Conservation (phyloP, 2,888 invertebrate genomes). For the Caenorhabditis sp. region DNA sequence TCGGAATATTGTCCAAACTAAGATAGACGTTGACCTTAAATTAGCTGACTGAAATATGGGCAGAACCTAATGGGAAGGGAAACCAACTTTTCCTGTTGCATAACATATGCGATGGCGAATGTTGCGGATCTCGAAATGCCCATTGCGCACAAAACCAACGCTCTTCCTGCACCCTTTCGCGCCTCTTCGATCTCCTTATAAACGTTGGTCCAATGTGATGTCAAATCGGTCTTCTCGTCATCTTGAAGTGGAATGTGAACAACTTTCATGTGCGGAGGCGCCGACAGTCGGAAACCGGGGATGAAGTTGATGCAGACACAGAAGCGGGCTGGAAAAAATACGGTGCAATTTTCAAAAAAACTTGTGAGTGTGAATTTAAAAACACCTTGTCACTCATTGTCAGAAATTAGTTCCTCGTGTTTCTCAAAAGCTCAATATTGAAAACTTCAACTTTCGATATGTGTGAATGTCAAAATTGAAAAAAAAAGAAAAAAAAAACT, state of each 20-base stretch:
- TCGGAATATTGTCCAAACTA: too few species aligned
- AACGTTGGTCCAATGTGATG: slow-evolving; percentile 54
- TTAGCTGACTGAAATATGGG: too few species aligned
- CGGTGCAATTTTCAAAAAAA: too few species aligned
- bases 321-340: slow-evolving; percentile 53
- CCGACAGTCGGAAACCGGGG: slow-evolving; percentile 55
- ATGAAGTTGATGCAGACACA: slow-evolving; percentile 58
- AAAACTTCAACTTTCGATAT: too few species aligned
- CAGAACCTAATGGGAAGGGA: too few species aligned
- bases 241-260: slow-evolving; percentile 58
- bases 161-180: slow-evolving; percentile 51
- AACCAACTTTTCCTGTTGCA: slow-evolving; percentile 53
- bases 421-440: too few species aligned
- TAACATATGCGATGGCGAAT: slow-evolving; percentile 60
- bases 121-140: slow-evolving; percentile 62
- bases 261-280: slow-evolving; percentile 52
- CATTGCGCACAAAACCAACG: slow-evolving; percentile 61
- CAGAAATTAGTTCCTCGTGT: too few species aligned
- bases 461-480: too few species aligned
- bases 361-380: neutral
- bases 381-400: too few species aligned
- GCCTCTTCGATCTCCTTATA: slow-evolving; percentile 60
- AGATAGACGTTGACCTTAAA: too few species aligned
- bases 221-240: slow-evolving; percentile 53
- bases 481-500: too few species aligned